phyloP scores from a whole-genome alignment of 2,888 invertebrate species.

The Agrotis exclamationis region DNA sequence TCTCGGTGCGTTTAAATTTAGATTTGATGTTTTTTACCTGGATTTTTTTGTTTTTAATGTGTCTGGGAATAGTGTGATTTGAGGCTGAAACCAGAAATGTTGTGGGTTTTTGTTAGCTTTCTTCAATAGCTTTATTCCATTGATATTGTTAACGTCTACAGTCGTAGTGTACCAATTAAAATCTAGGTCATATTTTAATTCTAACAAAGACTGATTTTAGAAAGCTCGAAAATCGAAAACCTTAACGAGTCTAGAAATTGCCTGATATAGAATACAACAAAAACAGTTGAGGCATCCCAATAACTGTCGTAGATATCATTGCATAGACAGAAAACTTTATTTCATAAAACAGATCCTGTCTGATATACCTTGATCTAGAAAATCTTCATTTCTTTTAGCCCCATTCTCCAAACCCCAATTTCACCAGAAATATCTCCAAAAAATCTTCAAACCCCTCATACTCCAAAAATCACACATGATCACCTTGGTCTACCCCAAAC shows the following conservation, averaged over 20 bases:
- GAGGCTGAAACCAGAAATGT: not conserved
- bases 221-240: not conserved
- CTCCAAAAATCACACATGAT: conserved; percentile 7
- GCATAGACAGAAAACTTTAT: not conserved
- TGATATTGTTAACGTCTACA: not conserved
- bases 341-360: not conserved
- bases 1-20: conserved; percentile 44
- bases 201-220: not conserved
- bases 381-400: not conserved
- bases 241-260: not conserved
- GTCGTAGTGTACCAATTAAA: not conserved
- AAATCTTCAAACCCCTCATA: not conserved
- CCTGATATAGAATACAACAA: too few species aligned
- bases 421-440: not conserved
- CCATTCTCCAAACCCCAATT: not conserved
- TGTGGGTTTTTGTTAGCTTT: not conserved
- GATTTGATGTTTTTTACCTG: conserved; percentile 48
- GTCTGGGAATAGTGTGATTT: not conserved
- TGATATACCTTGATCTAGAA: too few species aligned
- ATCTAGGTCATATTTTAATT: not conserved
- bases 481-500: conserved; percentile 36
- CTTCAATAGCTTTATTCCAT: too few species aligned
- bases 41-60: not conserved
- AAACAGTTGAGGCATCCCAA: not conserved
- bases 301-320: not conserved